Percentiles rank a stretch among this genome's conserved stretches.
Evolutionary conservation across 2,113 vertebrate species (phyloP).

Genomic region (Emydura subglobosa): DNA sequence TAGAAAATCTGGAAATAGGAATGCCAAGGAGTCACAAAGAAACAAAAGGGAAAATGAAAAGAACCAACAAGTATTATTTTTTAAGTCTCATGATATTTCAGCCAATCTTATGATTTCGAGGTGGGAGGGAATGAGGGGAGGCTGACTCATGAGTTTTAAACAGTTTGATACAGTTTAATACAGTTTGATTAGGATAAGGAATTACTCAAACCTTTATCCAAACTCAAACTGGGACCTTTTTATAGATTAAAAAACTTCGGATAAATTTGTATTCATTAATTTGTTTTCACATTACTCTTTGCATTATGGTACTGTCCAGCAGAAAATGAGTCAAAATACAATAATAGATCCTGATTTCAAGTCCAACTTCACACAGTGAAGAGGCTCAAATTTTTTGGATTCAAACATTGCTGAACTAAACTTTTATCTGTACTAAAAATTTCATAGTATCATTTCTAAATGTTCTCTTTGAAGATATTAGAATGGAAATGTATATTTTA

Average conservation of each 20-base stretch:
- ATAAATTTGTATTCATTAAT: neutral
- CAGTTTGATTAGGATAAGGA: neutral
- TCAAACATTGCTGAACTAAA: neutral
- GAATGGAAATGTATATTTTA: neutral
- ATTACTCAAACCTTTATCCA: neutral
- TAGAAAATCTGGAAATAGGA: neutral
- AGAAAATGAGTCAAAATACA: neutral
- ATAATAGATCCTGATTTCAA: neutral
- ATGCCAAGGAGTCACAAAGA: neutral
- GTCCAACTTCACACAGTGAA: neutral
- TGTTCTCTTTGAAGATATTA: neutral
- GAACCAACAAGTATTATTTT: neutral
- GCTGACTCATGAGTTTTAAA: neutral
- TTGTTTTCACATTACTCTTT: neutral
- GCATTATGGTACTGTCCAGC: neutral
- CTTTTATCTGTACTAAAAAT: neutral
- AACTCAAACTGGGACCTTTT: neutral
- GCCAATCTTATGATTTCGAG: neutral
- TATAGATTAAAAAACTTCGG: neutral
- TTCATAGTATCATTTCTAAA: neutral
- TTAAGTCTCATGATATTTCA: neutral
- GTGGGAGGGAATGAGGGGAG: neutral
- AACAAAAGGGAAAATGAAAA: neutral
- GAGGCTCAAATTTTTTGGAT: neutral
- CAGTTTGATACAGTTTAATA: too few relatives aligned